These are phyloP conservation scores for Lordiphosa andalusiaca DNA, from an alignment of 2,888 invertebrate genomes.

Conservation along the genomic window DNA sequence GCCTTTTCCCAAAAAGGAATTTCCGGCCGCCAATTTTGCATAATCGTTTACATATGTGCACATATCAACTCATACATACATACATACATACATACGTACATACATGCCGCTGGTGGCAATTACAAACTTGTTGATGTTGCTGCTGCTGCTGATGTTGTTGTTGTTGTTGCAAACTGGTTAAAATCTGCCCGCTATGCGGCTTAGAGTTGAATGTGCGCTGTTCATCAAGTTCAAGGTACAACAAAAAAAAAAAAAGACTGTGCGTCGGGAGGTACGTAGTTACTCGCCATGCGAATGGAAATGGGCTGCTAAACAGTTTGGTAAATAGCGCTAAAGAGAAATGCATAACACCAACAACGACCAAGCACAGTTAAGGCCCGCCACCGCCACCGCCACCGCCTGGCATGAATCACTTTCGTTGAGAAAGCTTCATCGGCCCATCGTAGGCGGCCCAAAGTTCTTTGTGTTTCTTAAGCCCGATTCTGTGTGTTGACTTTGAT, in stretches of 20 bases:
- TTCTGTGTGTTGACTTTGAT: conserved; percentile 45
- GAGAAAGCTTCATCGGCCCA: conserved; percentile 63
- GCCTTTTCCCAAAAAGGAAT: conserved; percentile 18
- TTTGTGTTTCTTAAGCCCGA: conserved; percentile 24
- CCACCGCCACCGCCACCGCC: conserved; percentile 2
- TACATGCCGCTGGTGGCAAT: conserved; percentile 47
- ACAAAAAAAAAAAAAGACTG: not conserved
- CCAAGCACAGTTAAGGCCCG: conserved; percentile 13
- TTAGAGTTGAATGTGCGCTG: conserved; percentile 54
- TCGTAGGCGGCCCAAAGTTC: conserved; percentile 29
- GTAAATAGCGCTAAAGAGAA: conserved; percentile 58
- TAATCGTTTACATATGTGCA: conserved; percentile 35
- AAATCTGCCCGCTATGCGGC: conserved; percentile 14
- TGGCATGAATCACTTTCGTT: conserved; percentile 69
- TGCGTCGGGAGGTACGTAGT: conserved; percentile 8
- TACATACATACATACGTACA: no score
- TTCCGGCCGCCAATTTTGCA: conserved; percentile 66
- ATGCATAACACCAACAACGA: conserved; percentile 48
- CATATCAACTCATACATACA: not conserved
- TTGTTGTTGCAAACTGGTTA: conserved; percentile 64
- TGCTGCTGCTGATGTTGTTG: conserved; percentile 46
- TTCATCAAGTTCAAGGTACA: conserved; percentile 69
- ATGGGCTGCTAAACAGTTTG: conserved; percentile 47
- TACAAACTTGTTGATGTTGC: conserved; percentile 59
- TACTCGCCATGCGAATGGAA: conserved; percentile 23